Evolutionary conservation across 2,797 vertebrate species (phyloP), one percentile per base, ranked within the genome.

Genomic region (Emydoidea blandingii): DNA sequence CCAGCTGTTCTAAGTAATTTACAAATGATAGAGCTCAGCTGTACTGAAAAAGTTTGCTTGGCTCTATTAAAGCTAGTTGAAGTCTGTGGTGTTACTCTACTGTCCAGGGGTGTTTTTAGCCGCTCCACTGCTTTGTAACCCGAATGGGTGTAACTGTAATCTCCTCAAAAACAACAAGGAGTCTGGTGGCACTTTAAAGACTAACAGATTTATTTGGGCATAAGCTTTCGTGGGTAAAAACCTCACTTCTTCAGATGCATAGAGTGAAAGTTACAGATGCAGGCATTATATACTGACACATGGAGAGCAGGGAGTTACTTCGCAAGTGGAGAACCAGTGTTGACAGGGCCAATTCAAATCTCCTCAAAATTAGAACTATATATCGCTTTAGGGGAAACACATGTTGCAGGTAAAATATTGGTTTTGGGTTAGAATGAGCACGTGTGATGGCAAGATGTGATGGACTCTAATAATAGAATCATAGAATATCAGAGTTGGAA

Each of bases 1-100:
- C 5, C 12, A 89, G 18, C 14, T 89, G 12, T 93, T 93, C 91
- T 82, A 79, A 92, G 59, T 27, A 11, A 93, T 95, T 49, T 93
- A 62, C 85, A 92, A 79, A 11, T 89, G 76, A 29, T 27, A 31
- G 41, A 78, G 14, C 27, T 49, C 44, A 16, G 74, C 27, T 78
- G 47, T 29, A 49, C 8, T 49, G 44, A 47, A 76, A 44, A 76
- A 3, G 44, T 15, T 49, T 16, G 27, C 44, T 49, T 78, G 25
- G 44, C 25, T 78, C 76, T 62, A 79, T 53, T 18, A 91, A 49
- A 57, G 0, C 1, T 83, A 88, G 34, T 2, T 88, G 37, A 41
- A 85, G 21, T 95, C 89, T 59, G 8, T 86, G 84, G 59, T 47
- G 25, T 76, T 47, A 29, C 41, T 29, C 4, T 29, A 6, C 25